A percentile compares a stretch with the other conserved stretches of the same genome.
Evolutionary conservation across 2,797 vertebrate genomes (phyloP).

Genomic region (Schizopygopsis pylzovi): DNA sequence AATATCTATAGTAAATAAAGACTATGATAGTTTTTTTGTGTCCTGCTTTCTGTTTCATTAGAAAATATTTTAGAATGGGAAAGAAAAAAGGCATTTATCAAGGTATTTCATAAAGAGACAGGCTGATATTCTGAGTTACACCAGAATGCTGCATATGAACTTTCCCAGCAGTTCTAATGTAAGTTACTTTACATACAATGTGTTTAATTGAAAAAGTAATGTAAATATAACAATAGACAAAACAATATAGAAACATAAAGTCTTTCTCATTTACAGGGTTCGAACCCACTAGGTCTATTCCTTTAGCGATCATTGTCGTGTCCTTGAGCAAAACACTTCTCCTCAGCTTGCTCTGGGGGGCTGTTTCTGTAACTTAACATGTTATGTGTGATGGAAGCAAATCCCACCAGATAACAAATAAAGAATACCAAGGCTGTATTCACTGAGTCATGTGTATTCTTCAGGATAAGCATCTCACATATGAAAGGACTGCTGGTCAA

Average conservation of each 20-base stretch:
- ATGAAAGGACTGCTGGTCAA: slow-evolving; percentile 3
- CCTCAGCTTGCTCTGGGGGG: not conserved
- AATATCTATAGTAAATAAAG: not conserved
- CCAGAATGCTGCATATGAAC: not conserved
- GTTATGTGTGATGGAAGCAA: not conserved
- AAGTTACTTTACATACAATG: not conserved
- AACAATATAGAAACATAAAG: not conserved
- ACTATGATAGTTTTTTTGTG: not conserved
- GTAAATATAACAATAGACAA: not conserved
- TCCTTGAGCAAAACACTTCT: slow-evolving; percentile 20
- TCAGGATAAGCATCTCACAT: not conserved
- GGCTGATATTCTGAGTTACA: not conserved
- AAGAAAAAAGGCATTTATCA: not conserved
- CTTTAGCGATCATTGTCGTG: not conserved
- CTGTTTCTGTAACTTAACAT: slow-evolving; percentile 18
- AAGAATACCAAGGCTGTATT: slow-evolving; percentile 6
- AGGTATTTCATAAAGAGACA: not conserved
- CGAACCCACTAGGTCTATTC: not conserved
- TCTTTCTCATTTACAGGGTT: not conserved
- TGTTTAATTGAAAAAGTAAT: not conserved
- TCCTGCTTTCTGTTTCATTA: not conserved
- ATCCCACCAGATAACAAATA: slow-evolving; percentile 36
- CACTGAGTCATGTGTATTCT: not conserved
- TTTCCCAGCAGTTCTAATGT: not conserved
- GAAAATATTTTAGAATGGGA: not conserved